Evolutionary conservation across 2,797 vertebrate species (phyloP).

Genomic region (Pristis pectinata): DNA sequence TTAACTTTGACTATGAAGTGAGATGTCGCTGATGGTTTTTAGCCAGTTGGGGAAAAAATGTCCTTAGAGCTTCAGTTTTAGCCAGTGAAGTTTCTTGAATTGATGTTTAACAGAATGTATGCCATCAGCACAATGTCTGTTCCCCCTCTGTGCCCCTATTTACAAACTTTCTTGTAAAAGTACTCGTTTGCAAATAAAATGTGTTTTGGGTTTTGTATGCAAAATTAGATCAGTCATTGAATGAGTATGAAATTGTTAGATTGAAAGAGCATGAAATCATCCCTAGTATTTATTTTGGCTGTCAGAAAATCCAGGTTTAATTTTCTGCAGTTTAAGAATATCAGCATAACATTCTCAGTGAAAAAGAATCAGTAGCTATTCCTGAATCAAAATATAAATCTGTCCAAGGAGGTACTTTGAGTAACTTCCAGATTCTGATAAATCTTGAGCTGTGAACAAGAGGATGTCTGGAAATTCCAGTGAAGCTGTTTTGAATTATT

Average conservation of each 20-base stretch:
- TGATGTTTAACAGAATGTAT: neutral
- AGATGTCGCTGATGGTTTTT: neutral
- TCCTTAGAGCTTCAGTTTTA: neutral
- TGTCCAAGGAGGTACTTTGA: neutral
- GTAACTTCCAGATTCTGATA: neutral
- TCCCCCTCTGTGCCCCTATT: neutral
- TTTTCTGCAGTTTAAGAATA: neutral
- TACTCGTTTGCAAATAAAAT: neutral
- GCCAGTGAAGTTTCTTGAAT: neutral
- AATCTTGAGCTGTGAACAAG: neutral
- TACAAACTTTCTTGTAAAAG: neutral
- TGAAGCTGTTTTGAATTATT: neutral
- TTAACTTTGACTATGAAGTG: neutral
- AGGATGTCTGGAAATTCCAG: neutral
- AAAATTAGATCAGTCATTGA: neutral
- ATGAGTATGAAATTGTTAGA: too few species aligned
- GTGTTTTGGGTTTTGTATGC: neutral
- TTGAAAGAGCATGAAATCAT: neutral
- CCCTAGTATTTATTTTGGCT: neutral
- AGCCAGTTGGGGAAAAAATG: neutral
- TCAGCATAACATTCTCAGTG: neutral
- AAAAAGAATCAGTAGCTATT: neutral
- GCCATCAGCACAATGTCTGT: neutral
- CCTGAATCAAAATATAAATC: neutral
- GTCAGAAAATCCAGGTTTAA: neutral